These are phyloP conservation scores for Spea hammondii DNA, from an alignment of 2,797 vertebrate species.

Conservation along the genomic window DNA sequence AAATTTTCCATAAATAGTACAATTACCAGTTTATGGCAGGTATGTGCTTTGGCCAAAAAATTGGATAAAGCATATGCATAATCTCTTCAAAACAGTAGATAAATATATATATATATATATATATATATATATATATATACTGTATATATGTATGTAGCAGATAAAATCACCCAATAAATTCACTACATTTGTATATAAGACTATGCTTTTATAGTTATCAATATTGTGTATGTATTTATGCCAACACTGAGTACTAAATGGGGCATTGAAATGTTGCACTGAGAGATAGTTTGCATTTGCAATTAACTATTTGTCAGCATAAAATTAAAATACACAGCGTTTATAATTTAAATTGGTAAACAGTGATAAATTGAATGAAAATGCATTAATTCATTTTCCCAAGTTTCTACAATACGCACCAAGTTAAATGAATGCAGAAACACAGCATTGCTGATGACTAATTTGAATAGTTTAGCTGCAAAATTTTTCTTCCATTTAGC, in stretches of 20 bases:
- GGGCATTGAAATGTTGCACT: constrained; percentile 5
- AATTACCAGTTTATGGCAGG: too few relatives aligned
- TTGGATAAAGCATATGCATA: too few relatives aligned
- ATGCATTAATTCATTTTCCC: constrained; percentile 6
- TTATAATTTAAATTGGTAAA: constrained; percentile 21
- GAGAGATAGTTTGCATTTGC: constrained; percentile 9
- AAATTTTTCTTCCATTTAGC: constrained; percentile 1
- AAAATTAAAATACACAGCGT: constrained; percentile 3
- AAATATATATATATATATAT: too few relatives aligned
- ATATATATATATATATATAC: too few relatives aligned
- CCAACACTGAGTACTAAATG: neutral
- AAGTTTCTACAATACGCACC: neutral
- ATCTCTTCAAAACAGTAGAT: too few relatives aligned
- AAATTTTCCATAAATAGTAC: too few relatives aligned
- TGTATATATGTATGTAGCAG: too few relatives aligned
- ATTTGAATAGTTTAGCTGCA: constrained; percentile 9
- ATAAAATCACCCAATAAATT: too few relatives aligned
- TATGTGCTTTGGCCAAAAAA: too few relatives aligned
- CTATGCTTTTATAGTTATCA: too few relatives aligned
- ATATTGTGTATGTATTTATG: too few relatives aligned
- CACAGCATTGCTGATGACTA: constrained; percentile 10
- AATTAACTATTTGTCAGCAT: constrained; percentile 16
- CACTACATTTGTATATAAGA: too few relatives aligned
- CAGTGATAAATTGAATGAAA: constrained; percentile 22
- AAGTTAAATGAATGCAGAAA: constrained; percentile 23